Percentiles rank a stretch among this genome's conserved stretches.
These are phyloP conservation scores for Medauroidea extradentata DNA, from an alignment of 1,140 invertebrate genomes.

Conservation along the genomic window DNA sequence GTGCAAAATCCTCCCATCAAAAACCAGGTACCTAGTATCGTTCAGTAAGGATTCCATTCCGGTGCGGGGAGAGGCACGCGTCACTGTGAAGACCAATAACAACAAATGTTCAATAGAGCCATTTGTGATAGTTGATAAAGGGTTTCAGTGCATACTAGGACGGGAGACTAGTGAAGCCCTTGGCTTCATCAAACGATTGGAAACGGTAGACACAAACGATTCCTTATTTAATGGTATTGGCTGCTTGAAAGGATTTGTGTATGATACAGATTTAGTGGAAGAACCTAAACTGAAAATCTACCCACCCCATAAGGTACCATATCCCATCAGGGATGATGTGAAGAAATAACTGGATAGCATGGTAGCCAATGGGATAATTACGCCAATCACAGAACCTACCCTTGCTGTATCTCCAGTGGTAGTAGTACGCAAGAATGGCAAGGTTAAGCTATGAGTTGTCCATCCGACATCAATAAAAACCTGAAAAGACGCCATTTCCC, in stretches of 20 bases:
- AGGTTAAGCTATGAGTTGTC: constrained; percentile 8
- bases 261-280: constrained; percentile 11
- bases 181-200: not conserved
- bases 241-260: constrained; percentile 10
- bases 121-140: not conserved
- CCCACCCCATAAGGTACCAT: constrained; percentile 6
- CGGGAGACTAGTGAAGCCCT: no score
- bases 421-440: constrained; percentile 7
- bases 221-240: constrained; percentile 1
- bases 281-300: constrained; percentile 6
- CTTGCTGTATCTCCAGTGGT: constrained; percentile 13
- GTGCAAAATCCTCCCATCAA: not conserved
- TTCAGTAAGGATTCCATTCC: not conserved
- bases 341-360: constrained; percentile 12
- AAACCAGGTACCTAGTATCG: not conserved
- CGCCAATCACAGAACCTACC: constrained; percentile 9
- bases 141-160: not conserved
- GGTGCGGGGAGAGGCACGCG: not conserved
- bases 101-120: not conserved
- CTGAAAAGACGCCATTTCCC: constrained; percentile 12
- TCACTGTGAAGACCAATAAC: not conserved
- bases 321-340: constrained; percentile 7
- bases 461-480: constrained; percentile 9
- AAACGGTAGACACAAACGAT: not conserved
- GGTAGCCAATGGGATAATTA: constrained; percentile 7